phyloP scores from a whole-genome alignment of 2,113 vertebrate species.

The Bambusicola thoracicus region DNA sequence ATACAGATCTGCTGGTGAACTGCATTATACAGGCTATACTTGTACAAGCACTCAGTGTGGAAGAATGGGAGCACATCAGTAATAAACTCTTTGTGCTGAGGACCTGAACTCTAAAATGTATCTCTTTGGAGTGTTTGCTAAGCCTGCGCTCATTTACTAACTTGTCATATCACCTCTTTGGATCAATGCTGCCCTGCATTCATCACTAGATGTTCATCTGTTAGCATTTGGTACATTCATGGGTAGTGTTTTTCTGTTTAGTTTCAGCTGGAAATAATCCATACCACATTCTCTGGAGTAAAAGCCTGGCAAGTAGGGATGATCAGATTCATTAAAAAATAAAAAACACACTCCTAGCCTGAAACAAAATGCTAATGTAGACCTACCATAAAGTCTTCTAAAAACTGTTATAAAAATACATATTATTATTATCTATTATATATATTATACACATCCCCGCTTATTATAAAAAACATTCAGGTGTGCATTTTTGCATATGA shows the following conservation, averaged over 20 bases:
- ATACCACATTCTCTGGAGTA: neutral
- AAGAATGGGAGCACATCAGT: neutral
- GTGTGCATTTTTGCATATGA: neutral
- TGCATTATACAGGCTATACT: neutral
- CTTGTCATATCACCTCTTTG: neutral
- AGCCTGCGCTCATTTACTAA: neutral
- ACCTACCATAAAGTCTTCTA: neutral
- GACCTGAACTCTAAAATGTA: neutral
- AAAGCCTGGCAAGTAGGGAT: neutral
- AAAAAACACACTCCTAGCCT: neutral
- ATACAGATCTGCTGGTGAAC: neutral
- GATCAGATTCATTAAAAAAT: neutral
- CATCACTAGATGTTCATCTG: neutral
- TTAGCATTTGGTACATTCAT: neutral
- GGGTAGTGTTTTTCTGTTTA: neutral
- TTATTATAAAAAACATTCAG: neutral
- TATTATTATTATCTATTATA: too few species aligned
- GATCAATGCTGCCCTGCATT: neutral
- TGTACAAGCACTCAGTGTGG: neutral
- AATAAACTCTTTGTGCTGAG: neutral
- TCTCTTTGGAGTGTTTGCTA: rapidly evolving
- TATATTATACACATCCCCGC: neutral
- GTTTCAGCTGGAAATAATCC: neutral
- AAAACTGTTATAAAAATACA: neutral
- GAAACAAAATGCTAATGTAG: neutral